A percentile compares a stretch with the other conserved stretches of the same genome.
Evolutionary conservation across 2,888 invertebrate species (phyloP).

Genomic region (Phengaris arion): DNA sequence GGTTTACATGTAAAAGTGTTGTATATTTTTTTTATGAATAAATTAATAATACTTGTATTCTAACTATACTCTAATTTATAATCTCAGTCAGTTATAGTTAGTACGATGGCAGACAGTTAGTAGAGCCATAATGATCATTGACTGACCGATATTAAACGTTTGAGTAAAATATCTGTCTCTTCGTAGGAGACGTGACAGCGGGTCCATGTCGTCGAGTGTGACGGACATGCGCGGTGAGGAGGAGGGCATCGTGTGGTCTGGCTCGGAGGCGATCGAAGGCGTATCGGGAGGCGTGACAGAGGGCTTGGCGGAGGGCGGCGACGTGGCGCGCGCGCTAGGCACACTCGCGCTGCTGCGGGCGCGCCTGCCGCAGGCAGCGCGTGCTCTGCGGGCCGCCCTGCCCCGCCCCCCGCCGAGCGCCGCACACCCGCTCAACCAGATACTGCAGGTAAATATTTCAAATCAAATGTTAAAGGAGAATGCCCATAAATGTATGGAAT

Average conservation of each 20-base stretch:
- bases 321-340: constrained; percentile 66
- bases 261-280: constrained; percentile 56
- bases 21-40: too few relatives aligned
- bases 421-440: constrained; percentile 53
- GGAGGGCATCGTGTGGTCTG: constrained; percentile 38
- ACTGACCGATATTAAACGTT: too few relatives aligned
- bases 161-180: neutral
- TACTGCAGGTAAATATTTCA: constrained; percentile 51
- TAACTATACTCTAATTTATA: too few relatives aligned
- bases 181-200: constrained; percentile 12
- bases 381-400: constrained; percentile 50
- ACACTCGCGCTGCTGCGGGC: constrained; percentile 62
- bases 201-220: constrained; percentile 34
- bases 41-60: too few relatives aligned
- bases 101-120: too few relatives aligned
- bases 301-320: constrained; percentile 67
- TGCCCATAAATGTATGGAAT: too few relatives aligned
- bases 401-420: constrained; percentile 49
- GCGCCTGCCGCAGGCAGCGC: constrained; percentile 46
- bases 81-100: too few relatives aligned
- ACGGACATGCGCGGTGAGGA: constrained; percentile 38
- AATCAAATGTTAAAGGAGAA: too few relatives aligned
- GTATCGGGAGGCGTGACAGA: constrained; percentile 60
- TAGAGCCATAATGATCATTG: too few relatives aligned
- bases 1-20: too few relatives aligned